Conservation (phyloP, 1,140 invertebrate species). For the Pseudomyrmex flavicornis region DNA sequence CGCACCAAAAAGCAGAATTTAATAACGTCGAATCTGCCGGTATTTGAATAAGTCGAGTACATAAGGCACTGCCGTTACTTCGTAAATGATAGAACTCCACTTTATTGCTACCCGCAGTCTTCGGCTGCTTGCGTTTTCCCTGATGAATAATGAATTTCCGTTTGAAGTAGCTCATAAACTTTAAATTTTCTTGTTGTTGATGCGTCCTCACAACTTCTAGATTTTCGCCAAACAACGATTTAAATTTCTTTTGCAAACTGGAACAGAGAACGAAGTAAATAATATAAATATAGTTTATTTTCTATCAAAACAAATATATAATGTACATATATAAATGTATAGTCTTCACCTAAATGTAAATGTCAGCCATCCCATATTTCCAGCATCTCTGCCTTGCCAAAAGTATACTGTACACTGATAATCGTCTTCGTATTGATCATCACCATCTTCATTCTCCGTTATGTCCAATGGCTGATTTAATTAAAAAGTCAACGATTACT, state of each 20-base stretch:
- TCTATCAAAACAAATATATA: background rate
- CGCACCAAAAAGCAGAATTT: conserved; percentile 94
- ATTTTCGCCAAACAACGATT: conserved; percentile 96
- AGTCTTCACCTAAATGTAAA: conserved; percentile 95
- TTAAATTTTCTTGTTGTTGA: conserved; percentile 99
- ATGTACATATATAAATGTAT: conserved; percentile 18
- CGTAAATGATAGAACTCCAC: conserved; percentile 98
- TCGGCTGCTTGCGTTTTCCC: conserved; percentile 92
- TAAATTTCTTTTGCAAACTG: conserved; percentile 98
- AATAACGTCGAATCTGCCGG: conserved; percentile 91
- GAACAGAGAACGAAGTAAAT: conserved; percentile 55
- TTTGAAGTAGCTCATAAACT: conserved; percentile 99
- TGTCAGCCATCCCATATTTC: conserved; percentile 99
- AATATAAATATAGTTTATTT: conserved; percentile 27
- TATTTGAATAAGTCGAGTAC: conserved; percentile 97
- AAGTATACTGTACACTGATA: conserved; percentile 99
- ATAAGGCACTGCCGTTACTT: conserved; percentile 97
- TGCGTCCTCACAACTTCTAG: conserved; percentile 98
- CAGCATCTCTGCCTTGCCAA: conserved; percentile 98
- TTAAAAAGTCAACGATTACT: conserved; percentile 40
- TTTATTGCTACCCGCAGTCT: conserved; percentile 85
- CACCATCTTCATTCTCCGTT: conserved; percentile 89
- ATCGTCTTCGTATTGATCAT: conserved; percentile 92
- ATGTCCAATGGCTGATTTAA: conserved; percentile 81
- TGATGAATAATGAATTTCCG: conserved; percentile 97